Conservation (phyloP, 92 coral and sea anemone genomes). For the Virgularia gustaviana region DNA sequence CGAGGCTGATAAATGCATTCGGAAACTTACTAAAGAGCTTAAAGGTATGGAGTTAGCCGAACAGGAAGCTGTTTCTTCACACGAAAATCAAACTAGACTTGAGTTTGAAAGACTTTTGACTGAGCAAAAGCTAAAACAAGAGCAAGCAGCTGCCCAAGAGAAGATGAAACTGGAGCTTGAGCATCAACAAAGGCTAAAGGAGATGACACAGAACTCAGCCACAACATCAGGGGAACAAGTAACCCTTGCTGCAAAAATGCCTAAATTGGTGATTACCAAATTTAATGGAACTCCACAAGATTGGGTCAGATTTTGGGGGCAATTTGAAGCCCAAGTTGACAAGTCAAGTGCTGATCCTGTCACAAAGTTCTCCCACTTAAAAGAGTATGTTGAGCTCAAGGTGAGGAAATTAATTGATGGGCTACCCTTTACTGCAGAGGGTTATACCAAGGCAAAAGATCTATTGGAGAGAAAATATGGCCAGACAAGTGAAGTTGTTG, state of each 20-base stretch:
- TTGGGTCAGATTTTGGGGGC: constrained; percentile 4
- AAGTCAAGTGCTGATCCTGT: constrained; percentile 27
- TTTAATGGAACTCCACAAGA: not conserved
- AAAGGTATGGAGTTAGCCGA: not conserved
- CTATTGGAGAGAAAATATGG: constrained; percentile 41
- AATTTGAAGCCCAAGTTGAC: constrained; percentile 25
- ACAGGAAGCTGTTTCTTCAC: not conserved
- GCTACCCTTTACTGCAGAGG: constrained; percentile 47
- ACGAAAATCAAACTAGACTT: constrained; percentile 1
- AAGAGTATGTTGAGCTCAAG: constrained; percentile 52
- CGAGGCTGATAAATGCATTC: constrained; percentile 37
- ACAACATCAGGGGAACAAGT: not conserved
- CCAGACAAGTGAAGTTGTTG: constrained; percentile 34
- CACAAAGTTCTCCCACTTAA: constrained; percentile 57
- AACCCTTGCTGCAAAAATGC: constrained; percentile 5
- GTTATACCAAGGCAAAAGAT: constrained; percentile 46
- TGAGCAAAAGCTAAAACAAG: constrained; percentile 23
- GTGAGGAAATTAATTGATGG: constrained; percentile 57
- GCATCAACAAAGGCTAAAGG: not conserved
- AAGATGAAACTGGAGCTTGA: not conserved
- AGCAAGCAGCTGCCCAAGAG: constrained; percentile 30
- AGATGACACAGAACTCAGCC: not conserved
- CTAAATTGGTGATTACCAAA: not conserved
- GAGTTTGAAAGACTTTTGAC: not conserved
- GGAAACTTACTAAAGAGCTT: constrained; percentile 1